phyloP scores from a whole-genome alignment of 2,113 vertebrate species.

The Myrmophylax atrothorax region DNA sequence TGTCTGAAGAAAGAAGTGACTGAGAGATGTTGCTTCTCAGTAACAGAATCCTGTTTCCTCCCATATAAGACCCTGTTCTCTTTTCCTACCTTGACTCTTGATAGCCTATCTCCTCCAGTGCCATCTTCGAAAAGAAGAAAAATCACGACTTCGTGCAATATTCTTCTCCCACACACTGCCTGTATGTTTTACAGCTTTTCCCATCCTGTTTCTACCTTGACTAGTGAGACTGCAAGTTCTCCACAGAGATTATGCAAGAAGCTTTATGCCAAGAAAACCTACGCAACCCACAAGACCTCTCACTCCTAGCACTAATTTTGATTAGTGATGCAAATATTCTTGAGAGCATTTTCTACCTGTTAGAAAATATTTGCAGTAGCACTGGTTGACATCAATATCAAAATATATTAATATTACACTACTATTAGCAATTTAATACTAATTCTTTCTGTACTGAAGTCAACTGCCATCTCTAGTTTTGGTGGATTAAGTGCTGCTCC shows the following conservation, averaged over 20 bases:
- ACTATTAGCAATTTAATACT: background rate
- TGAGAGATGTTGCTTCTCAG: background rate
- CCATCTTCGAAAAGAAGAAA: background rate
- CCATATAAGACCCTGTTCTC: background rate
- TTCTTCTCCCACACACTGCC: conserved; percentile 38
- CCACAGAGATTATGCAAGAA: conserved; percentile 20
- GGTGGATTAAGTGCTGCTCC: background rate
- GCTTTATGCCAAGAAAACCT: background rate
- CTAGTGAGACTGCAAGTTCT: background rate
- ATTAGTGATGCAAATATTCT: background rate
- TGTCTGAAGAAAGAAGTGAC: background rate
- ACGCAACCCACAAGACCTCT: background rate
- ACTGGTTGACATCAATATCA: background rate
- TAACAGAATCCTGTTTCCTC: background rate
- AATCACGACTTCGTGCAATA: conserved; percentile 30
- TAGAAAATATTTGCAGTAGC: background rate
- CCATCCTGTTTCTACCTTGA: conserved; percentile 25
- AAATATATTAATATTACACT: background rate
- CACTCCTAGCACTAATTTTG: background rate
- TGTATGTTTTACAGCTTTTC: conserved; percentile 3
- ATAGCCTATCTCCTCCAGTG: conserved; percentile 1
- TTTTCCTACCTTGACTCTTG: background rate
- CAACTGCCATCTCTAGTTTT: background rate
- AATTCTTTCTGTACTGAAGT: background rate
- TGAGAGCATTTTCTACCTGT: background rate